phyloP scores from a whole-genome alignment of 2,797 vertebrate genomes.

The Enteromius afrohamiltoni region DNA sequence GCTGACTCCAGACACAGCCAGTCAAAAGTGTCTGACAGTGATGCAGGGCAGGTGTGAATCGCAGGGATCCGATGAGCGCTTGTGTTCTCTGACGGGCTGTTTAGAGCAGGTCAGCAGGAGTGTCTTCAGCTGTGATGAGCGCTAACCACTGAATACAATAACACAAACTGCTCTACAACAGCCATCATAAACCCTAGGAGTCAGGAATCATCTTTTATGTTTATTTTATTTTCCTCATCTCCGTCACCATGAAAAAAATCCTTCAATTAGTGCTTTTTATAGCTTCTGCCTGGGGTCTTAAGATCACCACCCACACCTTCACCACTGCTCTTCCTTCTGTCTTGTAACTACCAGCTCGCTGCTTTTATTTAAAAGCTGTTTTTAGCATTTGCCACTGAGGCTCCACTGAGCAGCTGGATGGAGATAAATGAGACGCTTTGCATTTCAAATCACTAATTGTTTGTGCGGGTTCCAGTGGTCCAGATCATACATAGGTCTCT shows the following conservation, averaged over 20 bases:
- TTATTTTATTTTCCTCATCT: slow-evolving; percentile 8
- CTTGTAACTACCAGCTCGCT: slow-evolving; percentile 30
- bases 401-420: slow-evolving; percentile 23
- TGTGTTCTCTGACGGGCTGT: slow-evolving; percentile 46
- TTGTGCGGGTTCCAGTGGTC: not conserved
- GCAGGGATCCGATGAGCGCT: slow-evolving; percentile 41
- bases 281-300: slow-evolving; percentile 48
- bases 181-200: slow-evolving; percentile 37
- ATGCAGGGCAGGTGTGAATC: slow-evolving; percentile 31
- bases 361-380: slow-evolving; percentile 52
- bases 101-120: slow-evolving; percentile 34
- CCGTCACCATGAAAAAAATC: slow-evolving; percentile 50
- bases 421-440: slow-evolving; percentile 15
- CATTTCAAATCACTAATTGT: slow-evolving; percentile 27
- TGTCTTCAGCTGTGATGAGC: slow-evolving; percentile 27
- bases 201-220: slow-evolving; percentile 36
- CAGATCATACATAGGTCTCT: not conserved
- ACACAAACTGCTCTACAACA: slow-evolving; percentile 40
- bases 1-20: not conserved
- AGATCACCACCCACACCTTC: slow-evolving; percentile 40
- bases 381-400: slow-evolving; percentile 31
- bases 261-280: slow-evolving; percentile 60
- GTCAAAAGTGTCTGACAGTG: slow-evolving; percentile 14
- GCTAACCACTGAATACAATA: slow-evolving; percentile 37
- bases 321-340: slow-evolving; percentile 30